These are phyloP conservation scores for Phalera bucephala DNA, from an alignment of 2,888 invertebrate species.

Conservation along the genomic window DNA sequence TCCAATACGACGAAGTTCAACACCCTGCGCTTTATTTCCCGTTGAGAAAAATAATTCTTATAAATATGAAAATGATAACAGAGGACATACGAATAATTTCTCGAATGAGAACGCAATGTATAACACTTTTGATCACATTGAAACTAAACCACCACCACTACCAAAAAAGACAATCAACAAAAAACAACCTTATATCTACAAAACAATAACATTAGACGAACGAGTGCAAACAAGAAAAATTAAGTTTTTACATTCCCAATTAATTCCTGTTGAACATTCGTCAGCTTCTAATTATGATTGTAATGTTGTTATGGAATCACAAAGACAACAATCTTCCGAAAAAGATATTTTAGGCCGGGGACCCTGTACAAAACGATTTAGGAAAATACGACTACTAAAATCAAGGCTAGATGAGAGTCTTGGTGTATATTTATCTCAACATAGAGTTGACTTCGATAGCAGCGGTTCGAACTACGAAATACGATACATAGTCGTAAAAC, in stretches of 20 bases:
- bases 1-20: conserved; percentile 72
- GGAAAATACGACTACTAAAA: conserved; percentile 86
- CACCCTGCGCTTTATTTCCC: conserved; percentile 74
- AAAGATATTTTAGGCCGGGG: conserved; percentile 79
- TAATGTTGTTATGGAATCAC: conserved; percentile 51
- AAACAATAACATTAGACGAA: conserved; percentile 76
- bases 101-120: conserved; percentile 36
- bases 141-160: conserved; percentile 71
- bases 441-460: conserved; percentile 79
- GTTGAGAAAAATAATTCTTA: conserved; percentile 58
- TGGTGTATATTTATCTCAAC: conserved; percentile 88
- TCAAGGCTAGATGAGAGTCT: conserved; percentile 86
- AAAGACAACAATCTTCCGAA: conserved; percentile 53
- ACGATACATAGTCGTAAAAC: conserved; percentile 84
- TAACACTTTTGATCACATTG: conserved; percentile 55
- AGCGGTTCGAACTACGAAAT: conserved; percentile 82
- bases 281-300: conserved; percentile 55
- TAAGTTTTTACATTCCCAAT: conserved; percentile 74
- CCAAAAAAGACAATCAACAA: conserved; percentile 73
- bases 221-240: conserved; percentile 77
- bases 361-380: conserved; percentile 84
- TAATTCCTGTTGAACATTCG: conserved; percentile 59
- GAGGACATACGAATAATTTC: conserved; percentile 44
- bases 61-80: conserved; percentile 59
- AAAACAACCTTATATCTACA: conserved; percentile 68